Evolutionary conservation across 2,113 vertebrate species (phyloP).

Genomic region (Eurypyga helias): DNA sequence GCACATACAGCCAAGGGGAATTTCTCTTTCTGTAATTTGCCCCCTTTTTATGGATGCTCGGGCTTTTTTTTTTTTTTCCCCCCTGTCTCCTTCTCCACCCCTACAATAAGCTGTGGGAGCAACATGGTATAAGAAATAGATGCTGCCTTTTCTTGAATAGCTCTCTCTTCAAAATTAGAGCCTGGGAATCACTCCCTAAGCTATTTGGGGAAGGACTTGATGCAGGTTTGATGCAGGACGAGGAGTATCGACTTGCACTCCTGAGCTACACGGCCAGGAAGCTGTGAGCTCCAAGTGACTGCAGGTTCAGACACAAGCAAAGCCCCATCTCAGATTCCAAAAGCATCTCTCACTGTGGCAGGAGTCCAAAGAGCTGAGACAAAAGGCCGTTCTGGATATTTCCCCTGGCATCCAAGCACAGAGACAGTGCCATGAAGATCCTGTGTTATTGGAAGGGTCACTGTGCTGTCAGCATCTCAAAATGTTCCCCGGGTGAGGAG

Average conservation of each 20-base stretch:
- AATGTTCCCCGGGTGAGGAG: neutral
- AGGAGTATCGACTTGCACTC: neutral
- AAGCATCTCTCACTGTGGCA: neutral
- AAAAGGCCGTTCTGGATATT: conserved; percentile 14
- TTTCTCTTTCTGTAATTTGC: neutral
- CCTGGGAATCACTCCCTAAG: neutral
- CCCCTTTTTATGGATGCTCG: neutral
- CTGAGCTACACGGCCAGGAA: neutral
- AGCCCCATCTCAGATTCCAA: conserved; percentile 7
- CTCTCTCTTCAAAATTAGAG: neutral
- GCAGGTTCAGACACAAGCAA: conserved; percentile 14
- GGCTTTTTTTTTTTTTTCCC: neutral
- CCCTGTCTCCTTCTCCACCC: neutral
- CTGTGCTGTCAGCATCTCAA: neutral
- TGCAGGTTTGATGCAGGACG: neutral
- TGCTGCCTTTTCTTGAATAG: neutral
- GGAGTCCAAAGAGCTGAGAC: neutral
- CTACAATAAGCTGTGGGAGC: neutral
- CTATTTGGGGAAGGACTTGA: neutral
- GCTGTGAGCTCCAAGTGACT: neutral
- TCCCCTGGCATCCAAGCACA: neutral
- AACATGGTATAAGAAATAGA: neutral
- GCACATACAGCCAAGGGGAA: neutral
- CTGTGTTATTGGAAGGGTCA: neutral
- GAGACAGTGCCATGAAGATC: neutral